Percentiles rank a stretch among this genome's conserved stretches.
Conservation (phyloP, 1,140 invertebrate species). For the Pseudomyrmex pallidus region DNA sequence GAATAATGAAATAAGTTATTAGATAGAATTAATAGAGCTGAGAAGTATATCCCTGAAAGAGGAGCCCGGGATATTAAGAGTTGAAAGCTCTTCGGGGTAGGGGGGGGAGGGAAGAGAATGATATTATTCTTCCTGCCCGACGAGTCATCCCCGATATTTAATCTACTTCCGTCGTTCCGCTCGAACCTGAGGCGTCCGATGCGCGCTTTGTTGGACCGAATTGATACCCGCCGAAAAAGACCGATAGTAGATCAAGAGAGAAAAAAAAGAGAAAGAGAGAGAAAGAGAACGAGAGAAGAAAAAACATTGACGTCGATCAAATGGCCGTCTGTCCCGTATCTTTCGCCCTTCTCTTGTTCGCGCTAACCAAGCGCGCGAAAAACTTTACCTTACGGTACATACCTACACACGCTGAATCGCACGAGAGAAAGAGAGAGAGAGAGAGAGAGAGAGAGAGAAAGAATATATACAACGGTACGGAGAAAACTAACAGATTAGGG, state of each 20-base stretch:
- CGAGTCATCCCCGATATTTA: conserved; percentile 59
- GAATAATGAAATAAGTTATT: conserved; percentile 63
- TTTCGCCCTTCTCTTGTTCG: not conserved
- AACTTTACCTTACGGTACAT: not conserved
- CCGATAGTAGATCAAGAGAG: not conserved
- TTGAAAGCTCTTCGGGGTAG: conserved; percentile 40
- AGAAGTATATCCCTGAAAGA: conserved; percentile 59
- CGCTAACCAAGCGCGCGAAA: conserved; percentile 8
- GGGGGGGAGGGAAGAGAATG: conserved; percentile 9
- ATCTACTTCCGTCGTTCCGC: conserved; percentile 49
- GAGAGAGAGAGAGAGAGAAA: no score
- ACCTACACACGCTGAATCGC: not conserved
- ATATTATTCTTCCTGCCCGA: conserved; percentile 57
- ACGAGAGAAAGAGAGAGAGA: not conserved
- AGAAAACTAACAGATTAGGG: conserved; percentile 40
- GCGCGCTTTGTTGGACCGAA: conserved; percentile 47
- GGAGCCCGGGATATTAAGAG: conserved; percentile 53
- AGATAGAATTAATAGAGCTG: conserved; percentile 56
- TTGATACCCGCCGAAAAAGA: conserved; percentile 32
- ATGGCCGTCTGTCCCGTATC: not conserved
- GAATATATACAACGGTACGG: no score
- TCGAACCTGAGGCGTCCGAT: conserved; percentile 18
- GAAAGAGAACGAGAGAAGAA: not conserved
- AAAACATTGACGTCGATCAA: conserved; percentile 53
- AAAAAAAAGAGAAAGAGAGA: conserved; percentile 19